These are phyloP conservation scores for Phainopepla nitens DNA, from an alignment of 2,113 vertebrate species.

Conservation along the genomic window DNA sequence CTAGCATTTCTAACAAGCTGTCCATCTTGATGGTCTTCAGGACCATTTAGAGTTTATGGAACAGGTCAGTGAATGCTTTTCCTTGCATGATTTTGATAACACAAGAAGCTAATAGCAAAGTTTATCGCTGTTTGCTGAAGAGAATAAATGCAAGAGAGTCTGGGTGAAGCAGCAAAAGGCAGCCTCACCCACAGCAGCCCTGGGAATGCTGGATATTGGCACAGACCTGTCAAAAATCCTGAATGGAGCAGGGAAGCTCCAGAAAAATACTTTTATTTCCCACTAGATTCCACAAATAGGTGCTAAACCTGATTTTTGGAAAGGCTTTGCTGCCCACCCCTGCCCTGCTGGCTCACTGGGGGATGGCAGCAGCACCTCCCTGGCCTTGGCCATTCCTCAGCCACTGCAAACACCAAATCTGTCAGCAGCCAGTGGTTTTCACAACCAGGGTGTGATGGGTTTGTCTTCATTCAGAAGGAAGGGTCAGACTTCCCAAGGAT, in stretches of 20 bases:
- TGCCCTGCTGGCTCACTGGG: neutral
- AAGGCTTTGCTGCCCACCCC: neutral
- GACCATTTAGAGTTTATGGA: neutral
- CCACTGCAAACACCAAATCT: neutral
- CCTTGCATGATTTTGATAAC: neutral
- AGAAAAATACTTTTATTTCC: neutral
- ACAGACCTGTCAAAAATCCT: neutral
- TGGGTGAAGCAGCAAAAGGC: neutral
- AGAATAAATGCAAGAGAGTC: neutral
- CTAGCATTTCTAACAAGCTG: neutral
- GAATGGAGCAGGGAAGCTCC: neutral
- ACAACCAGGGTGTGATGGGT: neutral
- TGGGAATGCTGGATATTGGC: neutral
- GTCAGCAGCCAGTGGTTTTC: neutral
- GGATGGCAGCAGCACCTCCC: neutral
- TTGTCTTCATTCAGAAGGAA: neutral
- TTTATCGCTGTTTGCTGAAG: neutral
- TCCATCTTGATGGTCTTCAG: neutral
- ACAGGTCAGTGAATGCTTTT: neutral
- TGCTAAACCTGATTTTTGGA: neutral
- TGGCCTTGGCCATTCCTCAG: neutral
- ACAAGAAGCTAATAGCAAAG: neutral
- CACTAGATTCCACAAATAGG: accelerated
- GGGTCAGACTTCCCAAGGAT: neutral
- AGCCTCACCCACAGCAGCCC: neutral